Base-by-base conservation (phyloP, 2,113 vertebrate species). In the Tachuris rubrigastra region DNA sequence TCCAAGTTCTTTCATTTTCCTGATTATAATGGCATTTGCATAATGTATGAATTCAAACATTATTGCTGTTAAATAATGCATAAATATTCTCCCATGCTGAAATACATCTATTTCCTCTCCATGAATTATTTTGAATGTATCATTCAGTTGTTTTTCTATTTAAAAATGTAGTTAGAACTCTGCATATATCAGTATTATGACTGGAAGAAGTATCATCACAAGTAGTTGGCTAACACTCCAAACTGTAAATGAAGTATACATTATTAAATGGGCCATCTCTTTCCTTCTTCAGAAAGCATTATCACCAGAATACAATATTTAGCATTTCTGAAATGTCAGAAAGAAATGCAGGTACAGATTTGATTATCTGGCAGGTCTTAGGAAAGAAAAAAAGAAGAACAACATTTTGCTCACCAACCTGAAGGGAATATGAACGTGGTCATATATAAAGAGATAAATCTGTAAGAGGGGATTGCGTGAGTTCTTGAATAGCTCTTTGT, bases 11-110 rank as follows among this genome's bases (percentile, higher is more conserved):
- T 98, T 97, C 97, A 97, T 97, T 98, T 97, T 97, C 97, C 97
- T 98, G 97, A 98, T 98, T 98, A 97, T 98, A 97, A 97, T 95
- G 82, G 92, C 89, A 98, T 98, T 98, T 98, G 97, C 98, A 98
- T 98, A 98, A 98, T 98, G 98, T 98, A 98, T 98, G 98, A 98
- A 98, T 98, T 97, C 97, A 98, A 98, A 98, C 96, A 97, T 98
- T 98, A 98, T 98, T 98, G 98, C 98, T 98, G 97, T 96, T 98
- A 98, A 98, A 98, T 98, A 98, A 98, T 98, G 98, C 98, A 98
- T 98, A 98, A 97, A 98, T 98, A 98, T 97, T 98, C 98, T 98
- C 97, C 97, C 98, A 97, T 97, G 97, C 97, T 95, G 96, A 97
- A 98, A 97, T 96, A 97, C 95, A 97, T 98, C 98, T 97, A 95